phyloP scores from a whole-genome alignment of 1,140 invertebrate species.

The Cheumatopsyche charites region DNA sequence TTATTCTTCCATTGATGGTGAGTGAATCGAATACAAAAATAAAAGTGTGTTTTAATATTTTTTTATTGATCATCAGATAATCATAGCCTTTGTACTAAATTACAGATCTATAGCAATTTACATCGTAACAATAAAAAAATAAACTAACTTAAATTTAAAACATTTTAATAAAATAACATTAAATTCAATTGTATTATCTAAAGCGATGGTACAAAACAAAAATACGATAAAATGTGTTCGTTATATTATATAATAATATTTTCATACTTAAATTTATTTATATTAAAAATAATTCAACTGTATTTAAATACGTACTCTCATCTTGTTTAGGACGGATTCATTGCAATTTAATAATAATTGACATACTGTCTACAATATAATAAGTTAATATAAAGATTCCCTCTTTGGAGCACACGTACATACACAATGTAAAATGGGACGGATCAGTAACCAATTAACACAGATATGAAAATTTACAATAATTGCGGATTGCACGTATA shows the following conservation, averaged over 20 bases:
- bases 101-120: conserved; percentile 24
- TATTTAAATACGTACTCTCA: conserved; percentile 8
- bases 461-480: not conserved
- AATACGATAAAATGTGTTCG: conserved; percentile 9
- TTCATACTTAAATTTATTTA: not conserved
- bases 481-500: not conserved
- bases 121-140: conserved; percentile 21
- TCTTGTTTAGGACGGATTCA: conserved; percentile 9
- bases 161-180: conserved; percentile 23
- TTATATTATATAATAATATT: conserved; percentile 14
- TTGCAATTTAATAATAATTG: not conserved
- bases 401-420: conserved; percentile 13
- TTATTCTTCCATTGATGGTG: not conserved
- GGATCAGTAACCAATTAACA: not conserved
- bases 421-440: not conserved
- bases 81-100: conserved; percentile 32
- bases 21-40: not conserved
- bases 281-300: conserved; percentile 2
- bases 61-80: conserved; percentile 31
- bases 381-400: conserved; percentile 6
- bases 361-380: not conserved
- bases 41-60: conserved; percentile 9
- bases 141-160: conserved; percentile 24
- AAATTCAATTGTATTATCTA: conserved; percentile 3
- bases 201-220: conserved; percentile 22